A percentile compares a stretch with the other conserved stretches of the same genome.
These are phyloP conservation scores for Cepaea nemoralis DNA, from an alignment of 1,140 invertebrate species.

Conservation along the genomic window DNA sequence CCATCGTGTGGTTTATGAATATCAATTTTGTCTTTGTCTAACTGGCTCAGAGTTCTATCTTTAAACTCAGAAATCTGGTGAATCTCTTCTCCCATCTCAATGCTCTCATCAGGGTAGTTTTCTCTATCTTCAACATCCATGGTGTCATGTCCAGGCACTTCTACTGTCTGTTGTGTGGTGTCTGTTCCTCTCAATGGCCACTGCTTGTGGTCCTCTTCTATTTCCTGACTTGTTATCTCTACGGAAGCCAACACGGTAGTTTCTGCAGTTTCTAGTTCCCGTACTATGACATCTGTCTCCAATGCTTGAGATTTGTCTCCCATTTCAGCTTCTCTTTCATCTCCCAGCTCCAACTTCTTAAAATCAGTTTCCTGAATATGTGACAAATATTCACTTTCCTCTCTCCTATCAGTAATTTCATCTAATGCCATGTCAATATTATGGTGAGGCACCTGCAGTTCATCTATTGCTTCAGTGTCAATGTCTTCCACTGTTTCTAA, in stretches of 20 bases:
- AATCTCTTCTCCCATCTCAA: no score
- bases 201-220: neutral
- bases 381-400: neutral
- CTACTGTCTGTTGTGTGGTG: no score
- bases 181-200: no score
- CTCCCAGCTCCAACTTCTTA: neutral
- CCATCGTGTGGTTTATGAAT: no score
- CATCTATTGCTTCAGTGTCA: constrained; percentile 1
- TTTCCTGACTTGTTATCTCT: neutral
- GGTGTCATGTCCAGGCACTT: no score
- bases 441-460: constrained; percentile 7
- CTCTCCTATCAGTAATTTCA: constrained; percentile 23
- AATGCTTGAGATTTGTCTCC: neutral
- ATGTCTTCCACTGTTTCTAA: constrained; percentile 32
- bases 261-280: neutral
- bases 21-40: no score
- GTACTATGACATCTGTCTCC: neutral
- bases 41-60: no score
- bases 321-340: neutral
- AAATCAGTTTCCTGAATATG: neutral
- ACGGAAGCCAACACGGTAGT: neutral
- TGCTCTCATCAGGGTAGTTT: no score
- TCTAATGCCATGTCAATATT: constrained; percentile 14
- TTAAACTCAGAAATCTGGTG: no score
- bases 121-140: no score